A percentile compares a stretch with the other conserved stretches of the same genome.
phyloP scores from a whole-genome alignment of 2,888 invertebrate genomes.

The Idaea biselata region DNA sequence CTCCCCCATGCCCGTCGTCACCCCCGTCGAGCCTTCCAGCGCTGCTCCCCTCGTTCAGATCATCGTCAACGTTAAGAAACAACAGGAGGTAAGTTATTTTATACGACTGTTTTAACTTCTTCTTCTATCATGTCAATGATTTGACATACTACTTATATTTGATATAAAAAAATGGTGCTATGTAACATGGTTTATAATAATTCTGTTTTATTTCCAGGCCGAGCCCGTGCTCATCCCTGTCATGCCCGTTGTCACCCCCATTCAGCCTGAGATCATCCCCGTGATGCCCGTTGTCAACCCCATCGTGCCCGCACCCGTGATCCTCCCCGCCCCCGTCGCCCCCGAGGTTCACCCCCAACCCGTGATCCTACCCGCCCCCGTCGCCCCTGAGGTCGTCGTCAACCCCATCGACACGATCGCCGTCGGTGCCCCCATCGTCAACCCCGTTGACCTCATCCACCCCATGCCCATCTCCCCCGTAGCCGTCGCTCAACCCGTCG shows the following conservation, averaged over 20 bases:
- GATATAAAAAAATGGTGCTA: too few species aligned
- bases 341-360: constrained; percentile 19
- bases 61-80: constrained; percentile 28
- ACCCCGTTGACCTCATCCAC: constrained; percentile 23
- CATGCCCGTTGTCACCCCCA: constrained; percentile 14
- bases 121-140: too few species aligned
- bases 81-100: constrained; percentile 14
- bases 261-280: constrained; percentile 10
- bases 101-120: too few species aligned
- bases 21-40: constrained; percentile 28
- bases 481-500: constrained; percentile 11
- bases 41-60: constrained; percentile 40
- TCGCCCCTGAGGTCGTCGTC: constrained; percentile 22
- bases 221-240: constrained; percentile 18
- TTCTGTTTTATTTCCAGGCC: constrained; percentile 22
- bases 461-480: constrained; percentile 8
- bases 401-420: constrained; percentile 23
- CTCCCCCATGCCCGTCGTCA: constrained; percentile 28
- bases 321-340: constrained; percentile 21
- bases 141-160: background rate
- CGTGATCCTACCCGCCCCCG: constrained; percentile 25
- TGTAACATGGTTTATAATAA: constrained; percentile 5
- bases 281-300: constrained; percentile 11
- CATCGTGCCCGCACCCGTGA: constrained; percentile 22
- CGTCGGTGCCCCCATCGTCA: constrained; percentile 22